A percentile compares a stretch with the other conserved stretches of the same genome.
Conservation (phyloP, 2,888 invertebrate species). For the Lapara coniferarum region DNA sequence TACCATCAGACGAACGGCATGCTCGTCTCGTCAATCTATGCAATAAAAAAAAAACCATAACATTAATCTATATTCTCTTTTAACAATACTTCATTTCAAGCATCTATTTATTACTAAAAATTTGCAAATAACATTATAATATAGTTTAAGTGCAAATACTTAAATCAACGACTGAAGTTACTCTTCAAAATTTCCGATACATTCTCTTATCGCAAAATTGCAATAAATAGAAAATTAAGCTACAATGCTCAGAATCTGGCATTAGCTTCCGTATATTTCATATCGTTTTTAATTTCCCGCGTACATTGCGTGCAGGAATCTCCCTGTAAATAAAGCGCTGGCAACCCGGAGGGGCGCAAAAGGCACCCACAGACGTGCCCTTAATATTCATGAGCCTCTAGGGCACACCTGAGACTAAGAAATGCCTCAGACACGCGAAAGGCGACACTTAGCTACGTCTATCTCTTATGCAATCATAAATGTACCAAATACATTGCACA, state of each 20-base stretch:
- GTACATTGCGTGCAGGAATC: not conserved
- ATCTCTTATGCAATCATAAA: not conserved
- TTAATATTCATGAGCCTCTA: slow-evolving; percentile 48
- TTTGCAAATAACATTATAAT: not conserved
- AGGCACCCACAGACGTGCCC: slow-evolving; percentile 39
- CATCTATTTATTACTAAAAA: too few species aligned
- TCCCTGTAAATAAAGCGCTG: slow-evolving; percentile 11
- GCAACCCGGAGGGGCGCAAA: slow-evolving; percentile 22
- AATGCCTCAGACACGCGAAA: slow-evolving; percentile 17
- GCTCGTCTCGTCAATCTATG: too few species aligned
- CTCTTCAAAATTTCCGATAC: too few species aligned
- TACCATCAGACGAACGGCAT: too few species aligned
- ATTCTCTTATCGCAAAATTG: too few species aligned
- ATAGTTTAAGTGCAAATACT: not conserved
- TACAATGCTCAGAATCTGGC: not conserved
- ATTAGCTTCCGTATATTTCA: not conserved
- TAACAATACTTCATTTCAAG: too few species aligned
- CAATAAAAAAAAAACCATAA: too few species aligned
- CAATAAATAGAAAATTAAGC: too few species aligned
- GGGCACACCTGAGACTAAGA: slow-evolving; percentile 31
- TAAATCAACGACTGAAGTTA: too few species aligned
- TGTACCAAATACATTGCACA: not conserved
- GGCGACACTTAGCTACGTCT: not conserved
- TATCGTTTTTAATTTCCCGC: slow-evolving; percentile 11
- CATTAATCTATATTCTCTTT: too few species aligned